Conservation (phyloP, 2,113 vertebrate species). For the Danionella cerebrum region DNA sequence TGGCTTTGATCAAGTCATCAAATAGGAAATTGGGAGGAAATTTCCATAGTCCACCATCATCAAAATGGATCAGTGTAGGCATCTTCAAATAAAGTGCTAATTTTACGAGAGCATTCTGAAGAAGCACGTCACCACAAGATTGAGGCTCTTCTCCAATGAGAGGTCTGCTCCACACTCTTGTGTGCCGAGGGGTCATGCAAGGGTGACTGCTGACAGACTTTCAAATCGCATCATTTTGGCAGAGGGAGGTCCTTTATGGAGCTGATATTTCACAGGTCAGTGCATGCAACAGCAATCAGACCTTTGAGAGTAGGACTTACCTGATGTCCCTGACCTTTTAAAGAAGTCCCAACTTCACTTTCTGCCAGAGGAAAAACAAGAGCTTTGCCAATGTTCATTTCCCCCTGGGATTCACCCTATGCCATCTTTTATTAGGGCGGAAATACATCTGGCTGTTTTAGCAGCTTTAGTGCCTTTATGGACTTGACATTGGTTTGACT, state of each 20-base stretch:
- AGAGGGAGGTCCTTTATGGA: constrained; percentile 47
- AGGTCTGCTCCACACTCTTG: constrained; percentile 6
- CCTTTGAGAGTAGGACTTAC: constrained; percentile 51
- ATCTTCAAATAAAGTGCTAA: no score
- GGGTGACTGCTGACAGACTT: constrained; percentile 60
- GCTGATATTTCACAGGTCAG: constrained; percentile 70
- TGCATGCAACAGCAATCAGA: constrained; percentile 52
- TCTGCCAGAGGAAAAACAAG: constrained; percentile 24
- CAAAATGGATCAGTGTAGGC: no score
- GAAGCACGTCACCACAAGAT: no score
- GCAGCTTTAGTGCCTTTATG: neutral
- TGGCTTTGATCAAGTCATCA: no score
- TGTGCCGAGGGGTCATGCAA: constrained; percentile 44
- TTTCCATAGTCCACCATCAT: no score
- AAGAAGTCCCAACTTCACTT: constrained; percentile 57
- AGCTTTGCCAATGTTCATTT: constrained; percentile 19
- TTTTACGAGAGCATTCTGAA: no score
- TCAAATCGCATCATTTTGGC: constrained; percentile 69
- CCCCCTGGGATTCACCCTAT: constrained; percentile 7
- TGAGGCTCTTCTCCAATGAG: no score
- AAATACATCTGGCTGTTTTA: constrained; percentile 2
- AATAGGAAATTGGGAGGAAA: no score
- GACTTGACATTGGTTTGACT: neutral
- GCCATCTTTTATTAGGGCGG: constrained; percentile 17
- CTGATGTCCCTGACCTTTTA: constrained; percentile 63